These are phyloP conservation scores for Pelochelys cantorii DNA, from an alignment of 2,797 vertebrate species.

Conservation along the genomic window DNA sequence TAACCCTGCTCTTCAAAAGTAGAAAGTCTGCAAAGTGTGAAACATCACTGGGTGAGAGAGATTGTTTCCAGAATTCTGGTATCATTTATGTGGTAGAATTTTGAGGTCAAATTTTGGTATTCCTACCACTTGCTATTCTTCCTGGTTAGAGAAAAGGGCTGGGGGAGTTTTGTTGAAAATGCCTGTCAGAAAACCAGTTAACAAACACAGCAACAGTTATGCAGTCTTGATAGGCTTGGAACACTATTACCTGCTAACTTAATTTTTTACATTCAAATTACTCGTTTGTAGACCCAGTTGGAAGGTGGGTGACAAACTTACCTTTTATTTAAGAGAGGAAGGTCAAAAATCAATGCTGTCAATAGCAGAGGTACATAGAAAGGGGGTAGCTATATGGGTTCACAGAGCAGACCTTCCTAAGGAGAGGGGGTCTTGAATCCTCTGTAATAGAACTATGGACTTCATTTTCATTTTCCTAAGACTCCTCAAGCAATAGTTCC, in stretches of 20 bases:
- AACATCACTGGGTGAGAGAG: neutral
- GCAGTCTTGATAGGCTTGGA: neutral
- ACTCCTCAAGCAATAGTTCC: neutral
- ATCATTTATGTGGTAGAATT: neutral
- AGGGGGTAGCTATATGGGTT: neutral
- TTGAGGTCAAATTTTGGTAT: neutral
- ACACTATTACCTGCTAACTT: neutral
- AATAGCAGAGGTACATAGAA: neutral
- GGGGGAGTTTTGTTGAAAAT: slow-evolving; percentile 3
- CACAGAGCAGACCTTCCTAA: neutral
- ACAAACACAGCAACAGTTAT: neutral
- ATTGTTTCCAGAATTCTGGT: neutral
- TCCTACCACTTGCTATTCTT: neutral
- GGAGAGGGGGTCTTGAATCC: neutral
- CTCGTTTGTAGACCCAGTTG: neutral
- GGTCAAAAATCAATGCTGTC: neutral
- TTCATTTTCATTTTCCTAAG: neutral
- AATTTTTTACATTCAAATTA: neutral
- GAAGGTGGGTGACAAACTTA: neutral
- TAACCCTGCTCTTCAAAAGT: neutral
- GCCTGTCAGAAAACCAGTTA: neutral
- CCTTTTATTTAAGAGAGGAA: neutral
- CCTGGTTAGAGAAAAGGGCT: neutral
- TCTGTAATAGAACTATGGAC: neutral
- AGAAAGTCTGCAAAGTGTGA: neutral